Conservation (phyloP, 2,797 vertebrate genomes). For the Botia almorhae region DNA sequence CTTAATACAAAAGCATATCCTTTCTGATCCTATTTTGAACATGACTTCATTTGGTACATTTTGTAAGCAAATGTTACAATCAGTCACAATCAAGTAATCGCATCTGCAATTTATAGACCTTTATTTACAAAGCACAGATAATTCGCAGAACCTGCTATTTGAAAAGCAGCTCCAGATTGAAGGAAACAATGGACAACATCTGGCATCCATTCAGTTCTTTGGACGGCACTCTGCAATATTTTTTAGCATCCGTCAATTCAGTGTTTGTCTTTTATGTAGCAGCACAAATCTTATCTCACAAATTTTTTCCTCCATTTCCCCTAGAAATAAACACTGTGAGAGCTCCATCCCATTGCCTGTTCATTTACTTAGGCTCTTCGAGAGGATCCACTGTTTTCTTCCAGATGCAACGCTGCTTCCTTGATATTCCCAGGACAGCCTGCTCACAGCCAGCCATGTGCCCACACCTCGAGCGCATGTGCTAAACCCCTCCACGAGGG, state of each 20-base stretch:
- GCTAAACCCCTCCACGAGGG: slow-evolving; percentile 22
- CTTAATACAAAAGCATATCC: not conserved
- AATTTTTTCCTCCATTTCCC: slow-evolving; percentile 8
- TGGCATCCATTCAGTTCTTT: not conserved
- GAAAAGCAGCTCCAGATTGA: slow-evolving; percentile 13
- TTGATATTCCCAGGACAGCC: slow-evolving; percentile 38
- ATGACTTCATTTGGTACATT: slow-evolving; percentile 10
- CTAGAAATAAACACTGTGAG: not conserved
- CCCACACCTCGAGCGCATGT: slow-evolving; percentile 26
- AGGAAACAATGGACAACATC: not conserved
- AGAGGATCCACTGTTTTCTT: not conserved
- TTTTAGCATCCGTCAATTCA: slow-evolving; percentile 3
- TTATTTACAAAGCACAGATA: not conserved
- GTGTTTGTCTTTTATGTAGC: slow-evolving; percentile 2
- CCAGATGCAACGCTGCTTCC: slow-evolving; percentile 11
- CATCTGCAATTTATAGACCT: not conserved
- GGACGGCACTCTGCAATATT: not conserved
- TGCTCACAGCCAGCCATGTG: slow-evolving; percentile 44
- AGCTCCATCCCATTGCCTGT: not conserved
- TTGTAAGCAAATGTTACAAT: slow-evolving; percentile 25
- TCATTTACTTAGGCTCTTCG: slow-evolving; percentile 20
- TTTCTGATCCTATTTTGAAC: not conserved
- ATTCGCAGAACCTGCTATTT: slow-evolving; percentile 5
- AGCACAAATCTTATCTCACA: no score
- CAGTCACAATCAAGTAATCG: slow-evolving; percentile 30